Base-by-base conservation (phyloP, 2,888 invertebrate species). In the Ormyrus thymus region DNA sequence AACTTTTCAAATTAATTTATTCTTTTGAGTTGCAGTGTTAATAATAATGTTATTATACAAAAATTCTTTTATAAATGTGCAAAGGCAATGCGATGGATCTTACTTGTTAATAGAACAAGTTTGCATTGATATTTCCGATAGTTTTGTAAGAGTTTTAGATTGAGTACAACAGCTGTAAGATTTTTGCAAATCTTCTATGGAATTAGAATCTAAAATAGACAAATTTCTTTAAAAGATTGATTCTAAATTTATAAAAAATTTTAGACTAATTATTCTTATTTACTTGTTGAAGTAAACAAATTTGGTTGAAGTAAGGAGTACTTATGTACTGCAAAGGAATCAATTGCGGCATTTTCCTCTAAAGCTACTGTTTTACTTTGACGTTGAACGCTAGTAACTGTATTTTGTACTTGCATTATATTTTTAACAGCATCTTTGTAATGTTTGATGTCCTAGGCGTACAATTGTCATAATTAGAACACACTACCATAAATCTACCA, bases 371-470 rank as follows among this genome's bases (percentile, higher is more conserved):
- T 56, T 53, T 62, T 13, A 51, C n/a, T 74, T 6, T 71, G 51
- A 45, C 29, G 11, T 65, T 70, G 64, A 48, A 61, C 2, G 15
- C 43, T 58, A 48, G 29, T 43, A 8, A 73, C 15, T 64, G 68
- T 15, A 15, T 9, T 72, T 64, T 73, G 72, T 56, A 64, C 50
- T 58, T 61, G 59, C 55, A 74, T 51, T 1, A 76, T 74, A 51
- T 77, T 46, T 7, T 56, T 53, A 0, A 70, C 10, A n/a, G 62
- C 45, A 45, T 74, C 29, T 70, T 62, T 70, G 7, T 74, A 69
- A 48, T 7, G 1, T 58, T 64, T 68, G 8, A 80, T 62, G 29
- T 80, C 76, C 68, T 77, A 48, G 9, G n/a, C 65, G 29, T 11
- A 64, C 11, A 64, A 29, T 15, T 29, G 61, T 65, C 48, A 48